Evolutionary conservation across 2,113 vertebrate genomes (phyloP), one percentile per base, ranked within the genome.

Genomic region (Limanda limanda): DNA sequence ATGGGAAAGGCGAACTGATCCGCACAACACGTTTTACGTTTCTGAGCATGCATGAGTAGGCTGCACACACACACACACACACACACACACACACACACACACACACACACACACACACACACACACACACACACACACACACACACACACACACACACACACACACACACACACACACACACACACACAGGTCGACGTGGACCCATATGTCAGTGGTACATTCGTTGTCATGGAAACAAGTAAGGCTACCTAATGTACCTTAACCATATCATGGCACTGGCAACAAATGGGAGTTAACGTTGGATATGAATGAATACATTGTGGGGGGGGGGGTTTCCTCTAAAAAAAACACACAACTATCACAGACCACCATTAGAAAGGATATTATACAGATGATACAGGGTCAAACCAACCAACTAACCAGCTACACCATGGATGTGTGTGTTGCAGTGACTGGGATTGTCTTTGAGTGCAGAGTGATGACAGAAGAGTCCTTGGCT

Each of bases 171-270:
- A 71, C 25, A 4, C 82, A 72, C 37, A 31, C 78, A 80, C 68
- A 76, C 63, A 51, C n/a, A 69, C 37, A 65, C 76, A 86, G 74
- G 90, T 86, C 20, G 56, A 91, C 80, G 66, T 65, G 69, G 85
- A 73, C 79, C 68, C 64, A 81, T 86, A 86, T 87, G 82, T 88
- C 78, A 85, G 78, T 45, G 62, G 74, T 77, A 84, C 81, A 58
- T 18, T 61, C 12, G 91, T 92, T 90, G 91, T 83, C 92, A 94
- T 94, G 91, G 94, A 93, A 94, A 94, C 93, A 90, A 90, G 85
- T 89, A 64, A 55, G 79, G 74, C 54, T 79, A 88, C 86, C 79
- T 85, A 80, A 85, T 83, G 81, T 83, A 82, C 77, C 76, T 66
- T 74, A 77, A 80, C 64, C 51, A 61, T 60, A 63, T 57, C 73